Base-by-base conservation (phyloP, 2,888 invertebrate genomes). In the Lepidocyrtinus sp. region DNA sequence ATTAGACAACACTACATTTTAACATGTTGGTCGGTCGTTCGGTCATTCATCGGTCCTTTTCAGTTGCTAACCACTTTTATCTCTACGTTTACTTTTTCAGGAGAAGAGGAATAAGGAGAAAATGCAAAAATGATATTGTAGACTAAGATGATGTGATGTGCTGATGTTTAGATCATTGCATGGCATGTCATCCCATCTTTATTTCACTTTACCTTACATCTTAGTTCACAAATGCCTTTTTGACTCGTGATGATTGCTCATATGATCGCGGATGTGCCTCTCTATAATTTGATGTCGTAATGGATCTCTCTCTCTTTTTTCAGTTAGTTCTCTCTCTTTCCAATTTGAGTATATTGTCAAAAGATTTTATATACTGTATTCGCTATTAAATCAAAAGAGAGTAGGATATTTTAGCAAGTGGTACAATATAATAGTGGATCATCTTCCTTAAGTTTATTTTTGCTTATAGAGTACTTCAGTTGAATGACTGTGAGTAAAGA, bases 161-260 rank as follows among this genome's bases (percentile, higher is more conserved):
- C 45, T 72, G 36, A 72, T 71, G 61, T 55, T 62, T 27, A 36
- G 46, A 63, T 72, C 71, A 63, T 71, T 71, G 70, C 70, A 59
- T 72, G 63, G 71, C 71, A 72, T 72, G 71, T 72, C 71, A 72
- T 61, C 71, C 59, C 19, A 2, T 9, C 22, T 64, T 36, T 36
- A 36, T 36, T 36, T 36, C 36, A 12, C 36, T 36, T 36, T 7
- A 36, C 21, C 22, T 67, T 19, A 67, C 45, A 36, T 45, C 46
- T 67, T 36, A 19, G 25, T 24, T 24, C 12, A 12, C 36, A n/a
- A n/a, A 36, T 36, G 36, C 36, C 36, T 36, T 36, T 36, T 36
- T 36, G 36, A 36, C 36, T 36, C 36, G 5, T 36, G 36, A 36
- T 36, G 36, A 36, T 36, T 36, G 36, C 36, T 36, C 36, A 36